Evolutionary conservation across 2,113 vertebrate species (phyloP), one percentile per base, ranked within the genome.

Genomic region (Pycnonotus jocosus): DNA sequence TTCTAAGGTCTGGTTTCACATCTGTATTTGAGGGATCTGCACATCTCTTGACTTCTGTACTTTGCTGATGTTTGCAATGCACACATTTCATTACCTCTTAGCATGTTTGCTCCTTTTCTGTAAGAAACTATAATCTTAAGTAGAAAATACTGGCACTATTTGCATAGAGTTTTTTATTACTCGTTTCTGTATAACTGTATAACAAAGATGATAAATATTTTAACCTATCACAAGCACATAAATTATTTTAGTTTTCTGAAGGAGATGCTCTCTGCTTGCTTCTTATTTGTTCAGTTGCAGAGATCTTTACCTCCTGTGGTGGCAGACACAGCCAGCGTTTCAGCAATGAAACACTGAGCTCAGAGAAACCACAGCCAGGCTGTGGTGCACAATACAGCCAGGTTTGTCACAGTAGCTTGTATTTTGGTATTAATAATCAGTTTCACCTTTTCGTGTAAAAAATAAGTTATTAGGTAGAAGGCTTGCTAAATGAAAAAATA

Each of bases 271-370:
- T 69, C 27, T 84, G 11, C 68, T 60, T 86, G 7, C 25, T 76
- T 86, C 27, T 86, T 84, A 27, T 24, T 69, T 58, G 40, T 18
- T 80, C 10, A 51, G 35, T 38, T 79, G 47, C 21, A 62, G 38
- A 50, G 4, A 7, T 76, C 30, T 5, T 76, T 78, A 38, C 11
- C 27, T 66, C 37, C 56, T 33, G 28, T 44, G 47, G 9, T 47
- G 62, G 56, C 37, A 82, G 74, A 27, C 23, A 40, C 21, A 66
- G 37, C 2, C 65, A 25, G 20, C 24, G 23, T 57, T 70, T 62
- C 48, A 54, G n/a, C 48, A 60, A 3, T 12, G 12, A 51, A 77
- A 33, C 0, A 0, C 0, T 45, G 54, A 73, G 25, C 30, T 56
- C 17, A 13, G 6, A 79, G 44, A 58, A 64, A 44, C 7, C 38